A percentile compares a stretch with the other conserved stretches of the same genome.
Conservation (phyloP, 2,888 invertebrate species). For the Lycocerus yunnanus region DNA sequence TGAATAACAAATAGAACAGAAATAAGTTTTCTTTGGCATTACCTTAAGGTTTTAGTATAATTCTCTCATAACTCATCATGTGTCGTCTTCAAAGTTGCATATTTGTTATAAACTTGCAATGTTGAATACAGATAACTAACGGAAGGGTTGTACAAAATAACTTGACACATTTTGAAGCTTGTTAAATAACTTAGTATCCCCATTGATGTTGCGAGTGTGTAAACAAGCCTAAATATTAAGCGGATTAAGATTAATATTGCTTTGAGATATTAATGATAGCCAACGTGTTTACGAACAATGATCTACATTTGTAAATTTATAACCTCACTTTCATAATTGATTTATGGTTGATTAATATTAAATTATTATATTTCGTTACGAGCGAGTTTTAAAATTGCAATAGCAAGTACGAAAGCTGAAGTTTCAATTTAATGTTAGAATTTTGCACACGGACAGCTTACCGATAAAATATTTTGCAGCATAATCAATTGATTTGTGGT, state of each 20-base stretch:
- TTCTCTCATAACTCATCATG: constrained; percentile 18
- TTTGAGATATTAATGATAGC: constrained; percentile 9
- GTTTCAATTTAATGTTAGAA: neutral
- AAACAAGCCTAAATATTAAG: constrained; percentile 12
- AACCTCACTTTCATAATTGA: neutral
- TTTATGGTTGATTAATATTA: neutral
- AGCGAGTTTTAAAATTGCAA: neutral
- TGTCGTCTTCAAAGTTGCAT: constrained; percentile 15
- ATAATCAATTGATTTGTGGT: neutral
- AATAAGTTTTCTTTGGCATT: neutral
- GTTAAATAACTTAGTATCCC: constrained; percentile 1
- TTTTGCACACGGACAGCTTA: neutral
- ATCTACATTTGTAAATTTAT: neutral
- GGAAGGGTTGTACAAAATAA: constrained; percentile 1
- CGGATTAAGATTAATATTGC: constrained; percentile 7
- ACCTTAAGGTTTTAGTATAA: constrained; percentile 15
- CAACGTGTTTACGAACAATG: neutral
- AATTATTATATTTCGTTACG: neutral
- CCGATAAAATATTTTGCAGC: neutral
- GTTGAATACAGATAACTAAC: constrained; percentile 13
- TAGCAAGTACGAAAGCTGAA: neutral
- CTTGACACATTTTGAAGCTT: constrained; percentile 3
- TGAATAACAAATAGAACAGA: neutral
- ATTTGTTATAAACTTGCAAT: constrained; percentile 19
- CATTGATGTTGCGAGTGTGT: constrained; percentile 6